Evolutionary conservation across 2,888 invertebrate species (phyloP).

Genomic region (Ceraclea dissimilis): DNA sequence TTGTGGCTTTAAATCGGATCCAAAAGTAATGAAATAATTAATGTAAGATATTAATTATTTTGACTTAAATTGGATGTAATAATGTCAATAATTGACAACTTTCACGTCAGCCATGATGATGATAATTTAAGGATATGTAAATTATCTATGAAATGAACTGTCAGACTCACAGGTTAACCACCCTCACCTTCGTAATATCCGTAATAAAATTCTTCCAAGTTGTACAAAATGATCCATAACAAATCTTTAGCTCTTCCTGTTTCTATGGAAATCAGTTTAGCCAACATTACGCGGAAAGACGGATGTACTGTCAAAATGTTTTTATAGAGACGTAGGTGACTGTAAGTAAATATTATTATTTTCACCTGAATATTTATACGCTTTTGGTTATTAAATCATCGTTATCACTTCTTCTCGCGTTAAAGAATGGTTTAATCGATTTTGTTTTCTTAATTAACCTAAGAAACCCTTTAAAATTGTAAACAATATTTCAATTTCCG

Average conservation of each 20-base stretch:
- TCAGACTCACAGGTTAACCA: neutral
- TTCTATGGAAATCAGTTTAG: too few species aligned
- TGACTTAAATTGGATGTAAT: neutral
- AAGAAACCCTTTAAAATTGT: too few species aligned
- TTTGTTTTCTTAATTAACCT: too few species aligned
- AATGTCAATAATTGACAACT: constrained; percentile 13
- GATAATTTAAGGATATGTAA: neutral
- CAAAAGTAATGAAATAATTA: too few species aligned
- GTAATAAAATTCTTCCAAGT: neutral
- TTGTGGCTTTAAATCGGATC: too few species aligned
- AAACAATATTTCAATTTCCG: too few species aligned
- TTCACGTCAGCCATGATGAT: constrained; percentile 22
- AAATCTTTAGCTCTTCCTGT: too few species aligned
- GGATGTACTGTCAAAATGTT: constrained; percentile 1
- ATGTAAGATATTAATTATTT: neutral
- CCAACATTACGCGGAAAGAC: too few species aligned
- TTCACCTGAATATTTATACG: neutral
- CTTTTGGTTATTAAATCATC: too few species aligned
- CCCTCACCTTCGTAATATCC: neutral
- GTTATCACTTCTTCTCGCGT: too few species aligned
- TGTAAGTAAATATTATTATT: neutral
- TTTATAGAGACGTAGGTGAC: neutral
- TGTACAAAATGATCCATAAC: too few species aligned
- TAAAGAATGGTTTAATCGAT: too few species aligned
- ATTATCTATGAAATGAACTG: neutral